Evolutionary conservation across 2,113 vertebrate species (phyloP), one percentile per base, ranked within the genome.

Genomic region (Murina feae): DNA sequence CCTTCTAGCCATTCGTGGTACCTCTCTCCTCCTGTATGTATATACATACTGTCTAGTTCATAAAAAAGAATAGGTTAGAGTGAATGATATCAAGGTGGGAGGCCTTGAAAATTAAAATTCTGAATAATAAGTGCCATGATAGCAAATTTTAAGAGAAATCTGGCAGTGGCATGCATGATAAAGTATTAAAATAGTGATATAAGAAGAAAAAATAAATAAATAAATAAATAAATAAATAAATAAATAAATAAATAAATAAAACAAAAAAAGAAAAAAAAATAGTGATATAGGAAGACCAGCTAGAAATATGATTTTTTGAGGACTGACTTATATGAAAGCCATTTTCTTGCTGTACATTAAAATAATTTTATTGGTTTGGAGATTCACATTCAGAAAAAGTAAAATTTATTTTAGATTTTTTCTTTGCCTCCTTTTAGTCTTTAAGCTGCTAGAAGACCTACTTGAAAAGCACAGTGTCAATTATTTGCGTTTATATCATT

Each of bases 401-500:
- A 49, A 28, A 83, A 82, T 90, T 89, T 69, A 60, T 71, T 90
- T 86, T 86, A 37, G n/a, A 86, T 89, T 83, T 89, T 18, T 86
- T 86, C 14, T 81, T 83, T 85, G 66, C 7, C 49, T 53, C 18
- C 30, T 86, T 90, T 84, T 80, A 65, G 32, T 85, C 44, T 83
- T 88, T 76, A 86, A 65, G 42, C 28, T 69, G 10, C 25, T 81
- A 55, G 71, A 90, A 69, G 44, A 37, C 4, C 23, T 93, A 8
- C 85, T 96, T 90, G 42, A 80, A 78, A 80, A 66, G 49, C 63
- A 60, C 21, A 39, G 13, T 72, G 49, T 78, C 32, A 86, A 9
- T n/a, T 51, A 81, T 58, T 81, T 94, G 39, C 32, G 51, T 16
- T 6, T 63, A 6, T 30, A 18, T 42, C 28, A 4, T 66, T 53